Base-by-base conservation (phyloP, 2,888 invertebrate species). In the Stenchaetothrips biformis region DNA sequence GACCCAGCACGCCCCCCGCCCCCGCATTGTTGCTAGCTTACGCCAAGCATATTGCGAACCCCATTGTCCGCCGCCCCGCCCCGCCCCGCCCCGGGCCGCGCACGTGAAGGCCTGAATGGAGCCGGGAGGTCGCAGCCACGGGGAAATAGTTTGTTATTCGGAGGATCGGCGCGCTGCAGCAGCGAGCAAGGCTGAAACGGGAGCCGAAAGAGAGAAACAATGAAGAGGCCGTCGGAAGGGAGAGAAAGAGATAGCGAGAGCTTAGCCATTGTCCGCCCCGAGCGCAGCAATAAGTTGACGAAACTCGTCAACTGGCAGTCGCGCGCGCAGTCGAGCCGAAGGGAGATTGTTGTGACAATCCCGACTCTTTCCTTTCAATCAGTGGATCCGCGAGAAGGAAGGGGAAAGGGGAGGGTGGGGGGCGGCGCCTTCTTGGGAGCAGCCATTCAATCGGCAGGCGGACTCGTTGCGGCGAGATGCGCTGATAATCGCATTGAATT, bases 311-410 rank as follows among this genome's bases (percentile, higher is more conserved):
- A 25, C 67, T 21, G 67, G 67, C 59, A 59, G 59, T 59, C 59
- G 21, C 21, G 67, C 67, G 67, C 67, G 25, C 6, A 53, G 67
- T 25, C 21, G 11, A 25, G 9, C 25, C 67, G 25, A 74, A 74
- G 67, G 67, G 67, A 74, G 67, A 74, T 74, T 74, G 67, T 74
- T 74, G 21, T 11, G 67, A 74, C 67, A 74, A 74, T 74, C 67
- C 25, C 67, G 21, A 74, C 67, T 74, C 67, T 74, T 74, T 74
- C 67, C 67, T 74, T 25, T 74, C 67, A 74, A 74, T 74, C 67
- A 74, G 67, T 25, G 21, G 67, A 74, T 74, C 67, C 67, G 25
- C 67, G 25, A 21, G 67, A 9, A 21, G 67, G 25, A 74, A 74
- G 25, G 67, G 53, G 67, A 21, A 13, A 1, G 9, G 13, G 53